phyloP scores from a whole-genome alignment of 1,140 invertebrate species.

The Pseudomyrmex dendroicus region DNA sequence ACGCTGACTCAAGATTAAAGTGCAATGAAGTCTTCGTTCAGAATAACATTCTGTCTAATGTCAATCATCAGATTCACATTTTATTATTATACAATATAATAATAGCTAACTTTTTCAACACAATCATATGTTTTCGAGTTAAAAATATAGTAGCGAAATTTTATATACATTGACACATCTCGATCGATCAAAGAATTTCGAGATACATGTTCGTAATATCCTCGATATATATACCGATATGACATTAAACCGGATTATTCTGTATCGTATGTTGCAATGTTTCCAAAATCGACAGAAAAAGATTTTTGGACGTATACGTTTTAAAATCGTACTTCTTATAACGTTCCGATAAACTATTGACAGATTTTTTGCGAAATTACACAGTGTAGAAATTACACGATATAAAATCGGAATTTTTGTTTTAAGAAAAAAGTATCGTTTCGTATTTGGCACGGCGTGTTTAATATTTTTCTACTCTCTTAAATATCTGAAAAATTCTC shows the following conservation, averaged over 20 bases:
- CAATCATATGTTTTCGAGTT: neutral
- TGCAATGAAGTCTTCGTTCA: neutral
- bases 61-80: too few species aligned
- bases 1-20: neutral
- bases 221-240: conserved; percentile 17
- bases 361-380: too few species aligned
- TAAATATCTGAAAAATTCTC: neutral
- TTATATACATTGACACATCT: neutral
- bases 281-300: conserved; percentile 7
- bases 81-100: too few species aligned
- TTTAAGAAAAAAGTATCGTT: too few species aligned
- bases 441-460: neutral
- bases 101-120: too few species aligned
- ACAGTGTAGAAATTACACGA: too few species aligned
- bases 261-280: neutral
- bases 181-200: conserved; percentile 2
- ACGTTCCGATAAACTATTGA: neutral
- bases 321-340: neutral
- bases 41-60: neutral
- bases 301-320: neutral
- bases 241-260: conserved; percentile 34
- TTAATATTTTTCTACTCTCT: neutral
- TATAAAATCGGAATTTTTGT: too few species aligned
- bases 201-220: conserved; percentile 1
- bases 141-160: neutral